Percentiles rank a stretch among this genome's conserved stretches.
Evolutionary conservation across 1,140 invertebrate genomes (phyloP).

Genomic region (Scaptomyza pallida): DNA sequence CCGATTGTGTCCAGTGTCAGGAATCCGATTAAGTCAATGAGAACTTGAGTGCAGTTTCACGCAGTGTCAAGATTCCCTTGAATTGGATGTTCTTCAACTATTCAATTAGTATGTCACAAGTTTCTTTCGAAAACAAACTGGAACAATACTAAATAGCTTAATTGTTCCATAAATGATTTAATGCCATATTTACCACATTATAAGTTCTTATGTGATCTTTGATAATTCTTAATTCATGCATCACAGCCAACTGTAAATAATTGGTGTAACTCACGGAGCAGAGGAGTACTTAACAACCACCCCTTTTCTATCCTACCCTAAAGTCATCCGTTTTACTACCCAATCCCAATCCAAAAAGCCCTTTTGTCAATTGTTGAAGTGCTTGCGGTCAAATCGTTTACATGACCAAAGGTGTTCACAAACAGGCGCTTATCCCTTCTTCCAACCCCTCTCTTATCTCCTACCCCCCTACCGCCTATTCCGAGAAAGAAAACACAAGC

Average conservation of each 20-base stretch:
- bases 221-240: slow-evolving; percentile 14
- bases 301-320: not conserved
- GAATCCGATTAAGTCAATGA: not conserved
- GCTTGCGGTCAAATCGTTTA: slow-evolving; percentile 37
- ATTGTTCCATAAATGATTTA: not conserved
- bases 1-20: not conserved
- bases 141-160: not conserved
- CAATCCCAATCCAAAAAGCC: too few species aligned
- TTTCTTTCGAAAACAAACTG: not conserved
- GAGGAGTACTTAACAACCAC: not conserved
- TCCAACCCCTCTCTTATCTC: not conserved
- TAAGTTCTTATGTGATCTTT: slow-evolving; percentile 26
- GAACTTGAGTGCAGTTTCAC: not conserved
- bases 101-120: too few species aligned
- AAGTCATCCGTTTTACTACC: too few species aligned
- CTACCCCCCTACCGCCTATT: not conserved
- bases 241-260: slow-evolving; percentile 36
- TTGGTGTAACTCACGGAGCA: slow-evolving; percentile 19
- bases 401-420: slow-evolving; percentile 27
- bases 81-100: not conserved
- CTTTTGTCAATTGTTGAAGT: slow-evolving; percentile 13
- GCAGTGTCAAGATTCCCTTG: not conserved
- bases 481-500: not conserved
- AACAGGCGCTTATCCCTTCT: slow-evolving; percentile 27
- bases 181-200: slow-evolving; percentile 13